A percentile compares a stretch with the other conserved stretches of the same genome.
phyloP scores from a whole-genome alignment of 2,797 vertebrate genomes.

The Emys orbicularis region DNA sequence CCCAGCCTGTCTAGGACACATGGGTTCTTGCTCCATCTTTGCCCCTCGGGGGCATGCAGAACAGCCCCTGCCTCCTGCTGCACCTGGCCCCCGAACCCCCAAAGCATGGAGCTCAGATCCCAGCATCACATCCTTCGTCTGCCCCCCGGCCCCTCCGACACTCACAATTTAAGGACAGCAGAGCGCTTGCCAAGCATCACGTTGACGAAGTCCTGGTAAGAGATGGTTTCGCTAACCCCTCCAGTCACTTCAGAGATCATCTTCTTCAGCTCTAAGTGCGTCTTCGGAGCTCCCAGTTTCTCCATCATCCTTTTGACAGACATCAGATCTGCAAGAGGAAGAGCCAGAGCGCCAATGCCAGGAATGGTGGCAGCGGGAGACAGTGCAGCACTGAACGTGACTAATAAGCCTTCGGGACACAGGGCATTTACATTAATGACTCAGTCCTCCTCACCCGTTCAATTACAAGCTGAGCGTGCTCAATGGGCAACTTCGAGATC shows the following conservation, averaged over 20 bases:
- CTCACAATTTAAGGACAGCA: slow-evolving; percentile 97
- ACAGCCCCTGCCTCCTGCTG: neutral
- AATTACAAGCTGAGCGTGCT: neutral
- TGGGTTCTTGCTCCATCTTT: neutral
- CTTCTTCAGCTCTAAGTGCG: slow-evolving; percentile 96
- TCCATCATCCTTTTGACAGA: slow-evolving; percentile 99
- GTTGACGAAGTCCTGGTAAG: slow-evolving; percentile 96
- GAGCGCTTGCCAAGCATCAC: slow-evolving; percentile 98
- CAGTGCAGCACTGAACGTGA: neutral
- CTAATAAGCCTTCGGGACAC: neutral
- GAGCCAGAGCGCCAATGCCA: neutral
- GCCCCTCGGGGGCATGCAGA: neutral
- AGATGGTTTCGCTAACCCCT: slow-evolving; percentile 92
- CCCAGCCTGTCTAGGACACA: neutral
- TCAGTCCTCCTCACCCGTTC: neutral
- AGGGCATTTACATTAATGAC: neutral
- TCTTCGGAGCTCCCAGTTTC: slow-evolving; percentile 96
- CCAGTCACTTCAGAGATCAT: slow-evolving; percentile 97
- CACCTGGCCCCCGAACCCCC: rapidly evolving
- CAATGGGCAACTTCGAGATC: neutral
- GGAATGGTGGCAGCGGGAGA: neutral
- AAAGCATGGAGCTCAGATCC: neutral
- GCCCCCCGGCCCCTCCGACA: neutral
- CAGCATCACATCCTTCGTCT: rapidly evolving
- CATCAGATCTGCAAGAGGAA: slow-evolving; percentile 90